phyloP scores from a whole-genome alignment of 2,113 vertebrate species.

The Pseudolaguvia tuberculata region DNA sequence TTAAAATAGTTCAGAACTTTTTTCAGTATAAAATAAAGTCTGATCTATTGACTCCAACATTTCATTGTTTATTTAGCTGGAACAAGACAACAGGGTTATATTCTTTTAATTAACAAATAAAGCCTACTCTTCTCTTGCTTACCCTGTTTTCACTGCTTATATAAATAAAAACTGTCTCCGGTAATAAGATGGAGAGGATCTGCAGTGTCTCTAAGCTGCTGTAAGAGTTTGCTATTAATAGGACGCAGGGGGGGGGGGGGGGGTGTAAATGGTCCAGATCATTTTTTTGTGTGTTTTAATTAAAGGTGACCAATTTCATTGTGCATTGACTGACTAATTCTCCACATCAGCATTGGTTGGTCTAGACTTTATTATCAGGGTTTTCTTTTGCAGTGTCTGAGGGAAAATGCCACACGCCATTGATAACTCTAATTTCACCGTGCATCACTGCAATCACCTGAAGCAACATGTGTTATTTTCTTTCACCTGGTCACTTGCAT shows the following conservation, averaged over 20 bases:
- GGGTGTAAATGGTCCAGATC: background rate
- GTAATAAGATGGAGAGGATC: conserved; percentile 3
- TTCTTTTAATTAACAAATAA: background rate
- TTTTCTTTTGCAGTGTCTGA: conserved; percentile 1
- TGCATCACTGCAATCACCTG: conserved; percentile 16
- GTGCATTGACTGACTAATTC: conserved; percentile 16
- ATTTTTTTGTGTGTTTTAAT: background rate
- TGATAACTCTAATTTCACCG: conserved; percentile 16
- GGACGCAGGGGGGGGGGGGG: background rate
- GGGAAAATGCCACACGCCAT: conserved; percentile 28
- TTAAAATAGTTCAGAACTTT: conserved; percentile 28
- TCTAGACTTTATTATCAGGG: conserved; percentile 26
- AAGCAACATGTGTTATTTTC: conserved; percentile 1
- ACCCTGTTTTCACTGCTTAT: background rate
- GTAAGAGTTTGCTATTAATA: conserved; percentile 9
- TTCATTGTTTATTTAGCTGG: background rate
- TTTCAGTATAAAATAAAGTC: background rate
- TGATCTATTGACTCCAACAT: background rate
- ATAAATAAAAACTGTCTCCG: background rate
- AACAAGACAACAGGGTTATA: background rate
- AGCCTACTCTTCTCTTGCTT: background rate
- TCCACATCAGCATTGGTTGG: conserved; percentile 10
- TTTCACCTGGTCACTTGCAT: conserved; percentile 15
- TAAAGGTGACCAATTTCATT: conserved; percentile 19
- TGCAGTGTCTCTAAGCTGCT: conserved; percentile 10